A percentile compares a stretch with the other conserved stretches of the same genome.
Conservation (phyloP, 2,797 vertebrate species). For the Dendrocincla tyrannina region DNA sequence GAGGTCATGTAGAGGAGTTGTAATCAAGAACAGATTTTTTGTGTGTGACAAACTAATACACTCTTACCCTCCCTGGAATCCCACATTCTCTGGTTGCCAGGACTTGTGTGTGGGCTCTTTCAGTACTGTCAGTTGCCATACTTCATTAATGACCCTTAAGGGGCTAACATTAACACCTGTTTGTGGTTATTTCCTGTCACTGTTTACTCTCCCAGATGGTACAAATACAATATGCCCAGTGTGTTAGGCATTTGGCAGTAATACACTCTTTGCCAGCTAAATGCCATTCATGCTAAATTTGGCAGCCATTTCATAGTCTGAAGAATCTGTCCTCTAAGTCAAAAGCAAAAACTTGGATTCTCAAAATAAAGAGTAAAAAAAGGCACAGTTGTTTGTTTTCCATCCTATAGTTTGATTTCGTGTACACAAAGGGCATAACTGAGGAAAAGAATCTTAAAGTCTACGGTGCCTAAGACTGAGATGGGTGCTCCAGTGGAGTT, state of each 20-base stretch:
- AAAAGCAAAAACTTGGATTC: background rate
- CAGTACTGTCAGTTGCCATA: slow-evolving; percentile 19
- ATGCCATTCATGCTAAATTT: slow-evolving; percentile 14
- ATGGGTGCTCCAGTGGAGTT: background rate
- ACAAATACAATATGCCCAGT: slow-evolving; percentile 59
- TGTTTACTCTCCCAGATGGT: slow-evolving; percentile 58
- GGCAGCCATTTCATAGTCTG: background rate
- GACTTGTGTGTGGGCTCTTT: slow-evolving; percentile 16
- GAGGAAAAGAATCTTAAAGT: background rate
- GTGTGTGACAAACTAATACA: background rate
- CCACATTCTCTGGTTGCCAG: background rate
- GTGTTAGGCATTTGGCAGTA: slow-evolving; percentile 29
- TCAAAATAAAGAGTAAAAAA: background rate
- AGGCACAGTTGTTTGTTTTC: background rate
- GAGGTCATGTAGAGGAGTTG: background rate
- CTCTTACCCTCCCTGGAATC: background rate
- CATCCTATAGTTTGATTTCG: background rate
- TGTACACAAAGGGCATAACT: background rate
- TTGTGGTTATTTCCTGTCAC: slow-evolving; percentile 68
- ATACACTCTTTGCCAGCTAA: background rate
- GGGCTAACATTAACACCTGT: slow-evolving; percentile 71
- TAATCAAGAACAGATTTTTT: background rate
- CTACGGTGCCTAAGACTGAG: background rate
- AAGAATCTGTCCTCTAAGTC: background rate
- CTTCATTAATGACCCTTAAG: slow-evolving; percentile 69